Percentiles rank a stretch among this genome's conserved stretches.
phyloP scores from a whole-genome alignment of 2,113 vertebrate genomes.

The Formicarius rufipectus region DNA sequence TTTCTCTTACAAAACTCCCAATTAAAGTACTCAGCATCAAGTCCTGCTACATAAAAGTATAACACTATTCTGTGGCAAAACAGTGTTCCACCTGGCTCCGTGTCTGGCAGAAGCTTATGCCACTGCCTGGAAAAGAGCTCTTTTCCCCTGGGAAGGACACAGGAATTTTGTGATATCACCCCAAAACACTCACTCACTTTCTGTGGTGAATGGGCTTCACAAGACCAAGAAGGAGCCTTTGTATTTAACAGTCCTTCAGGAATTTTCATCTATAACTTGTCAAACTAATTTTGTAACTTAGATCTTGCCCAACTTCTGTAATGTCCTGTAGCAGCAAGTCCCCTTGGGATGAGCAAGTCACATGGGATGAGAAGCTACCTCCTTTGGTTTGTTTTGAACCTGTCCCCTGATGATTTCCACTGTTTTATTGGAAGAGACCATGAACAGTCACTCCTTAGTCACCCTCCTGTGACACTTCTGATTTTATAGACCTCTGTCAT shows the following conservation, averaged over 20 bases:
- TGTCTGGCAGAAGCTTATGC: neutral
- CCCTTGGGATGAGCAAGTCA: neutral
- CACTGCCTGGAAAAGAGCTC: neutral
- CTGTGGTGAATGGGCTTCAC: neutral
- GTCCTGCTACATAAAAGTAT: neutral
- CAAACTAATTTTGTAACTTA: neutral
- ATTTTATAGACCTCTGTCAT: neutral
- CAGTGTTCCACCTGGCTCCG: neutral
- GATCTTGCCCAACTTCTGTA: neutral
- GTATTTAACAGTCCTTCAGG: neutral
- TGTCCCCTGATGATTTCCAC: neutral
- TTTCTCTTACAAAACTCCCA: neutral
- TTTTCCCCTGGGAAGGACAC: neutral
- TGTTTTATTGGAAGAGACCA: neutral
- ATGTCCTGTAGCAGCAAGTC: neutral
- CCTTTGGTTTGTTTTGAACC: neutral
- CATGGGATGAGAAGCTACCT: neutral
- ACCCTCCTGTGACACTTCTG: neutral
- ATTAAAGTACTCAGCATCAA: neutral
- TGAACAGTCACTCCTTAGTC: neutral
- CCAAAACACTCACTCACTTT: neutral
- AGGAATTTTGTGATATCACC: neutral
- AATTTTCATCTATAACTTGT: neutral
- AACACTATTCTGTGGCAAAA: neutral
- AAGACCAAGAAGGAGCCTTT: neutral